Conservation (phyloP, 2,797 vertebrate species). For the Avahi laniger region DNA sequence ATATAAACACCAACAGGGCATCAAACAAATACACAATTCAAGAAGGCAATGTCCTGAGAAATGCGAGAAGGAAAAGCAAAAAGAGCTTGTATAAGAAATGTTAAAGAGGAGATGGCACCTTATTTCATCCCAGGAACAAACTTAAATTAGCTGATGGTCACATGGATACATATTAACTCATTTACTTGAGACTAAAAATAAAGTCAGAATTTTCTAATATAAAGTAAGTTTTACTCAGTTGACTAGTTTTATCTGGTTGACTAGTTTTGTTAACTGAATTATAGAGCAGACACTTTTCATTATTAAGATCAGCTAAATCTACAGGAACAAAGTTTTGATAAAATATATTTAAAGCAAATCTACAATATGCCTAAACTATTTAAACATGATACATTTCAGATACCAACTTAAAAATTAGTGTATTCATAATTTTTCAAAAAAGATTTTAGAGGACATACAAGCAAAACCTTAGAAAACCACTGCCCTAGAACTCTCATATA, state of each 20-base stretch:
- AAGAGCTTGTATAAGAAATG: not conserved
- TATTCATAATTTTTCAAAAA: slow-evolving; percentile 31
- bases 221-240: slow-evolving; percentile 31
- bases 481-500: not conserved
- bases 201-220: slow-evolving; percentile 24
- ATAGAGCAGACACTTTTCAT: not conserved
- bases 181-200: slow-evolving; percentile 37
- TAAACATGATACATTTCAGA: slow-evolving; percentile 8
- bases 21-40: slow-evolving; percentile 35
- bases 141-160: slow-evolving; percentile 25
- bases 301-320: slow-evolving; percentile 36
- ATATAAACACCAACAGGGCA: not conserved
- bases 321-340: slow-evolving; percentile 11
- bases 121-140: slow-evolving; percentile 38
- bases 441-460: not conserved
- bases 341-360: slow-evolving; percentile 8
- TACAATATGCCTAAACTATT: not conserved
- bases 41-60: slow-evolving; percentile 28
- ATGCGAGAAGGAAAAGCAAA: not conserved
- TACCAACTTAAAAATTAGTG: slow-evolving; percentile 38
- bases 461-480: slow-evolving; percentile 27
- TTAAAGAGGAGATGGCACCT: not conserved
- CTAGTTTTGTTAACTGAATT: slow-evolving; percentile 42
- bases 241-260: not conserved
- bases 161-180: slow-evolving; percentile 25